Evolutionary conservation across 2,113 vertebrate genomes (phyloP).

Genomic region (Amblyopsis rosae): DNA sequence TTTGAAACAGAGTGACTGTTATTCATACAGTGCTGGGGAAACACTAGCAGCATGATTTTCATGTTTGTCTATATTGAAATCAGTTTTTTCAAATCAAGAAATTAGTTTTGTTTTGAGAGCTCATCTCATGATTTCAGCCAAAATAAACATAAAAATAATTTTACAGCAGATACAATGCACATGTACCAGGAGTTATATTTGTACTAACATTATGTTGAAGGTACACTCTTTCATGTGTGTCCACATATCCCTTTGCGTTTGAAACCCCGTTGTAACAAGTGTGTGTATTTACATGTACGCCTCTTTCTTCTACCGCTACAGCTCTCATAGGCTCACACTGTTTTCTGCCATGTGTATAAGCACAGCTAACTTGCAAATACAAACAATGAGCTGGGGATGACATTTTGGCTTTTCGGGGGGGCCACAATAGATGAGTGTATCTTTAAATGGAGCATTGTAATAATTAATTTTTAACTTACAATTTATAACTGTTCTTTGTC

Average conservation of each 20-base stretch:
- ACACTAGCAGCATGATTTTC: constrained; percentile 27
- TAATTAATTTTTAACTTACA: constrained; percentile 8
- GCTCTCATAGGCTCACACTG: neutral
- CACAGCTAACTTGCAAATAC: no score
- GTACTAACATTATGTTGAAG: constrained; percentile 14
- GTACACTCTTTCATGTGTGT: constrained; percentile 7
- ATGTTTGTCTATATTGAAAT: constrained; percentile 23
- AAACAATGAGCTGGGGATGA: no score
- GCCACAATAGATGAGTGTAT: no score
- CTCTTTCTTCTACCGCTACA: neutral
- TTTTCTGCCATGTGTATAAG: neutral
- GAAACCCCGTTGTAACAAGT: constrained; percentile 1
- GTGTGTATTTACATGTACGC: neutral
- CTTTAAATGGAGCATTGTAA: neutral
- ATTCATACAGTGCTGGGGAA: constrained; percentile 14
- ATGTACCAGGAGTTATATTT: constrained; percentile 27
- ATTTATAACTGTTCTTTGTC: constrained; percentile 17
- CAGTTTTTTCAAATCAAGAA: constrained; percentile 31
- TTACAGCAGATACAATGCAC: constrained; percentile 31
- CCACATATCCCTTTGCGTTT: no score
- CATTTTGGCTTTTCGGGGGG: no score
- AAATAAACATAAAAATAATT: constrained; percentile 52
- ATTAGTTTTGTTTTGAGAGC: constrained; percentile 24
- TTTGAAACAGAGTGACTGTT: constrained; percentile 25
- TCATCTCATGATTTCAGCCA: constrained; percentile 22